Conservation (phyloP, 2,113 vertebrate species). For the Platysteira castanea region DNA sequence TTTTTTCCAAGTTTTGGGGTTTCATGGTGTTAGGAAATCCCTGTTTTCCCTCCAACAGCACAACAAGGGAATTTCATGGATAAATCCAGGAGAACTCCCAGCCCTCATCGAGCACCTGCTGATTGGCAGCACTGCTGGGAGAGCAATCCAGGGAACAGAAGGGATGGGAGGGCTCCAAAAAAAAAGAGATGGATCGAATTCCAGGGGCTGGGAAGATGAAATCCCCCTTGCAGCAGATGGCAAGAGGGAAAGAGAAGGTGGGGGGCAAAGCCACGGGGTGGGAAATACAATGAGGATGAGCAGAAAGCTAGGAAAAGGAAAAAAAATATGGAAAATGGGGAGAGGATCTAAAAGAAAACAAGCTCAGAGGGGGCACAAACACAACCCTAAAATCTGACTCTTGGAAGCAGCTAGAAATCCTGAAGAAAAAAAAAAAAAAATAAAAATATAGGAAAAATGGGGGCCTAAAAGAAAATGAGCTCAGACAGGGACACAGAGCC, state of each 20-base stretch:
- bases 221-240: background rate
- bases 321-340: background rate
- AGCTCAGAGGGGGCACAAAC: background rate
- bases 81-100: background rate
- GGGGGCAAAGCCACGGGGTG: background rate
- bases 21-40: background rate
- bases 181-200: background rate
- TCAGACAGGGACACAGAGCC: background rate
- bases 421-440: background rate
- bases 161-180: background rate
- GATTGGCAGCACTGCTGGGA: rapidly evolving
- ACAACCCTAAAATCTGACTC: background rate
- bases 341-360: background rate
- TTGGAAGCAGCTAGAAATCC: background rate
- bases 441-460: background rate
- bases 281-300: background rate
- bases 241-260: background rate
- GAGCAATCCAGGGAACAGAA: background rate
- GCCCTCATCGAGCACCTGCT: background rate
- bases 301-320: background rate
- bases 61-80: background rate
- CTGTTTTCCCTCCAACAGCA: background rate
- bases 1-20: background rate
- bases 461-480: background rate
- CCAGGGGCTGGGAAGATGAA: background rate